These are phyloP conservation scores for Limnothrissa miodon DNA, from an alignment of 2,113 vertebrate genomes.

Conservation along the genomic window DNA sequence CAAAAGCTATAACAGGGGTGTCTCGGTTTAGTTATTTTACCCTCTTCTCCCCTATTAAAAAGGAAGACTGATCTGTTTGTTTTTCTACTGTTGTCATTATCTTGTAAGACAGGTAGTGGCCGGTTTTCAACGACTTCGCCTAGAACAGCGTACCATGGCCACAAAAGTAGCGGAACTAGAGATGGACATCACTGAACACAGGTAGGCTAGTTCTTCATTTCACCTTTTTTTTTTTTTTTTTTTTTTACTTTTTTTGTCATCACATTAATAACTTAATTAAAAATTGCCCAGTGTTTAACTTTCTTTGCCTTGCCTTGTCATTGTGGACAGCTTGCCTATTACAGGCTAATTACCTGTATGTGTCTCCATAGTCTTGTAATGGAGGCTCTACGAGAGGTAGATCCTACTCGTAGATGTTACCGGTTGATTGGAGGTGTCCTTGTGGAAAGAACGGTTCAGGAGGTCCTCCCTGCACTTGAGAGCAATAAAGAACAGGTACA, in stretches of 20 bases:
- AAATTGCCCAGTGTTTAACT: background rate
- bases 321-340: background rate
- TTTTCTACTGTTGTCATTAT: background rate
- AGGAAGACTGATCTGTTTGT: background rate
- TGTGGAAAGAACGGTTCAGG: constrained; percentile 86
- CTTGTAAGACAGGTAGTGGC: constrained; percentile 76
- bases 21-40: too few relatives aligned
- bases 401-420: constrained; percentile 80
- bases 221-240: background rate
- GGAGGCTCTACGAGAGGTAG: constrained; percentile 84
- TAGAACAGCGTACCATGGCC: constrained; percentile 82
- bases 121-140: constrained; percentile 84
- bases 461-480: constrained; percentile 85
- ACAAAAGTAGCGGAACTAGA: constrained; percentile 85
- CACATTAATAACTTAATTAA: background rate
- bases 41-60: too few relatives aligned
- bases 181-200: constrained; percentile 87
- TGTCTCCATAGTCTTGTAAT: constrained; percentile 78
- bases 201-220: constrained; percentile 52
- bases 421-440: constrained; percentile 85
- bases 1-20: too few relatives aligned
- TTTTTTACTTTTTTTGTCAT: too few relatives aligned
- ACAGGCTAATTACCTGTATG: too few relatives aligned
- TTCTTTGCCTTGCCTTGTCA: background rate
- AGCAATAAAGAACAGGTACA: constrained; percentile 85